These are phyloP conservation scores for Dynastes hyllus DNA, from an alignment of 2,888 invertebrate genomes.

Conservation along the genomic window DNA sequence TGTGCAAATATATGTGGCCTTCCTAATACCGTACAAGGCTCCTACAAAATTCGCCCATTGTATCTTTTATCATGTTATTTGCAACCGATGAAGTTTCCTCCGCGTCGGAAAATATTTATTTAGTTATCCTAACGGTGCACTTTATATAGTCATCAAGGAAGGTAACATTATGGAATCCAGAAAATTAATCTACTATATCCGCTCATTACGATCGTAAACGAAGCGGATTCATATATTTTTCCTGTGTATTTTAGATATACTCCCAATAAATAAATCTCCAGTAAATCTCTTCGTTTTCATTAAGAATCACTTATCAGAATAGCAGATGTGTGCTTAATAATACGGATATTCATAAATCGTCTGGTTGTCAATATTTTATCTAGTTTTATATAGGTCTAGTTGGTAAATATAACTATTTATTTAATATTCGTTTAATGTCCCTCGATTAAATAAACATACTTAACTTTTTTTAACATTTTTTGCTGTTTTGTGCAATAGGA, in stretches of 20 bases:
- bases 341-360: neutral
- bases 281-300: neutral
- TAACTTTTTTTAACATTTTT: neutral
- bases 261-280: neutral
- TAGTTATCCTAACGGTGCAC: too few relatives aligned
- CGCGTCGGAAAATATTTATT: too few relatives aligned
- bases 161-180: too few relatives aligned
- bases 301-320: neutral
- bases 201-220: too few relatives aligned
- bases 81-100: too few relatives aligned
- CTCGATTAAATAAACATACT: slow-evolving; percentile 1
- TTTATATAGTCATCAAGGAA: too few relatives aligned
- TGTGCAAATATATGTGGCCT: too few relatives aligned
- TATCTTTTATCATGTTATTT: too few relatives aligned
- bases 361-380: neutral
- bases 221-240: too few relatives aligned
- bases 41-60: too few relatives aligned
- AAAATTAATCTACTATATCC: too few relatives aligned
- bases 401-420: neutral
- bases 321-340: neutral
- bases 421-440: neutral
- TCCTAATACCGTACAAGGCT: too few relatives aligned
- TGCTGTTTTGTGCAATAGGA: neutral
- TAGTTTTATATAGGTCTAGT: neutral
- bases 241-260: slow-evolving; percentile 1